Conservation (phyloP, 2,888 invertebrate genomes). For the Lasioglossum figueresi region DNA sequence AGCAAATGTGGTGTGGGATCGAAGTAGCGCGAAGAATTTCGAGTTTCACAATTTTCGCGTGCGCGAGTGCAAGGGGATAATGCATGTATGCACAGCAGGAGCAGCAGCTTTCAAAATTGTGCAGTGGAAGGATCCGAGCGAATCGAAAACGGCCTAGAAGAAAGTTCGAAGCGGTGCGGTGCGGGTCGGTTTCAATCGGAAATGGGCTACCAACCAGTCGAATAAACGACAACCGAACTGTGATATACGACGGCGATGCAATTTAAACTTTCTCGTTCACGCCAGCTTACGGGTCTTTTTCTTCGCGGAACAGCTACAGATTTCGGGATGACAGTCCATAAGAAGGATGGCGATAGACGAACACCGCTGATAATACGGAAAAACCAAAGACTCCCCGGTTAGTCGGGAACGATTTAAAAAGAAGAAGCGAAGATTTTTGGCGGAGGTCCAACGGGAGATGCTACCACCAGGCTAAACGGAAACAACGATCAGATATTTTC, state of each 20-base stretch:
- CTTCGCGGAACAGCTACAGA: constrained; percentile 10
- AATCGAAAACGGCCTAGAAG: neutral
- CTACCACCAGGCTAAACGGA: neutral
- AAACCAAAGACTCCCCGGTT: neutral
- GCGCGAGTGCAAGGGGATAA: neutral
- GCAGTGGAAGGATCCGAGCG: neutral
- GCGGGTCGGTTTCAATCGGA: constrained; percentile 70
- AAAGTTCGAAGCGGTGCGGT: neutral
- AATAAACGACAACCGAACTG: constrained; percentile 68
- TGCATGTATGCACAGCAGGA: neutral
- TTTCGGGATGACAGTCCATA: constrained; percentile 29
- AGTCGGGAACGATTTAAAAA: neutral
- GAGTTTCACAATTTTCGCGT: neutral
- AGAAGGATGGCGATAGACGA: constrained; percentile 30
- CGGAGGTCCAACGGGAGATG: neutral
- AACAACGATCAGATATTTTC: neutral
- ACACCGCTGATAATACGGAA: neutral
- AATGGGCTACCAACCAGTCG: constrained; percentile 68
- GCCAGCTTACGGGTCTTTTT: constrained; percentile 24
- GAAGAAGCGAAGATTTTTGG: neutral
- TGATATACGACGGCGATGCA: constrained; percentile 63
- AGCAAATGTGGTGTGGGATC: neutral
- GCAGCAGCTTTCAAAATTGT: neutral
- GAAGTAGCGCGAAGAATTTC: neutral
- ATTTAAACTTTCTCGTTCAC: constrained; percentile 74